phyloP scores from a whole-genome alignment of 2,113 vertebrate species.

The Rattus rattus region DNA sequence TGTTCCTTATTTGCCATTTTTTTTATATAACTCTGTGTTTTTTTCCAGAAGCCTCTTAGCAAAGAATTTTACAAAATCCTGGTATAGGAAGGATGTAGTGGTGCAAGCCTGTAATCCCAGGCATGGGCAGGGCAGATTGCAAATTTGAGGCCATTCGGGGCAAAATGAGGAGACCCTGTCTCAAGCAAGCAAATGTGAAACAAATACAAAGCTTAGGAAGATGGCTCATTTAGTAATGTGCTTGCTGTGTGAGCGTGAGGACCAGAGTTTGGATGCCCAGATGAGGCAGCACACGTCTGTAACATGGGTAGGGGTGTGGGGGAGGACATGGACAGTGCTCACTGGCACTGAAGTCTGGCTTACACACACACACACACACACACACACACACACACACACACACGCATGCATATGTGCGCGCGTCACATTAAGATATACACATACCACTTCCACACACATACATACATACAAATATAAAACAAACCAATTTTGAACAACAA shows the following conservation, averaged over 20 bases:
- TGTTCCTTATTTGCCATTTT: neutral
- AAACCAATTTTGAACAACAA: neutral
- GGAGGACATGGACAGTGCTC: neutral
- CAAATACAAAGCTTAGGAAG: neutral
- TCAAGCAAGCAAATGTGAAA: neutral
- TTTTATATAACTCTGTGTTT: neutral
- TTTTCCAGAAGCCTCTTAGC: conserved; percentile 35
- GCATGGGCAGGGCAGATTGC: neutral
- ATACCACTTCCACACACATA: neutral
- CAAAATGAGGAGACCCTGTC: neutral
- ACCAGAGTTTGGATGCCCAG: neutral
- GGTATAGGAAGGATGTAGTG: neutral
- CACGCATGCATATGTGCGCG: neutral
- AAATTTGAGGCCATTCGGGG: neutral
- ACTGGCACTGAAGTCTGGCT: neutral
- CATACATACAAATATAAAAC: neutral
- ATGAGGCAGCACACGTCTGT: neutral
- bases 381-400: neutral
- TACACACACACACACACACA: neutral
- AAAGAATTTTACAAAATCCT: conserved; percentile 45
- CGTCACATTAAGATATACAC: too few species aligned
- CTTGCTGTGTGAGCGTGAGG: neutral
- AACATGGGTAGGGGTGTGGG: neutral
- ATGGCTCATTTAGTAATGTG: neutral
- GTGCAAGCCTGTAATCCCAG: neutral